Conservation (phyloP, 2,797 vertebrate species). For the Enoplosus armatus region DNA sequence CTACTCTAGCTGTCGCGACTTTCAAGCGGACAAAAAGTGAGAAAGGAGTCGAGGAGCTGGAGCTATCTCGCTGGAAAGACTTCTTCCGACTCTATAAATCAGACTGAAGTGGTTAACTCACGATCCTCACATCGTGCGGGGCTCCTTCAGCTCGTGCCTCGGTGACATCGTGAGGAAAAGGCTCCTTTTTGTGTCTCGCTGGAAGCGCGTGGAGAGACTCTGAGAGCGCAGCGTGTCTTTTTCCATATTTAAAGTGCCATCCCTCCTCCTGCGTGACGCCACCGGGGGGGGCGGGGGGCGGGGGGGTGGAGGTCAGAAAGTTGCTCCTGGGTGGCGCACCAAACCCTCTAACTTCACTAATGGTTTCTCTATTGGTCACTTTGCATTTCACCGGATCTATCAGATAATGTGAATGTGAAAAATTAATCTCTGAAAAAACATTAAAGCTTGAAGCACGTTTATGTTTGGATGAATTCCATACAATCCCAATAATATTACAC, state of each 20-base stretch:
- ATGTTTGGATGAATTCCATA: not conserved
- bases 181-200: conserved; percentile 13
- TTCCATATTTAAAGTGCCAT: conserved; percentile 87
- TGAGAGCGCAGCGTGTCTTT: conserved; percentile 69
- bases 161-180: conserved; percentile 40
- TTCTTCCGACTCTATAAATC: conserved; percentile 41
- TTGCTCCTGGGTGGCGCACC: conserved; percentile 49
- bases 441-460: not conserved
- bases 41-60: not conserved
- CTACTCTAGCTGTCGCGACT: conserved; percentile 3
- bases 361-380: not conserved
- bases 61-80: conserved; percentile 54
- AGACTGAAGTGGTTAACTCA: not conserved
- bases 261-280: conserved; percentile 85
- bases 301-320: conserved; percentile 62
- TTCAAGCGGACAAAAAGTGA: not conserved
- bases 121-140: conserved; percentile 51
- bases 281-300: conserved; percentile 52
- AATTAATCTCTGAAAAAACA: not conserved
- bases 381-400: not conserved
- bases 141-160: not conserved
- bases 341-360: conserved; percentile 5
- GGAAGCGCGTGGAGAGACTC: conserved; percentile 45
- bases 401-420: not conserved
- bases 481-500: not conserved